Evolutionary conservation across 2,888 invertebrate species (phyloP), one percentile per base, ranked within the genome.

Genomic region (Amphimallon solstitiale): DNA sequence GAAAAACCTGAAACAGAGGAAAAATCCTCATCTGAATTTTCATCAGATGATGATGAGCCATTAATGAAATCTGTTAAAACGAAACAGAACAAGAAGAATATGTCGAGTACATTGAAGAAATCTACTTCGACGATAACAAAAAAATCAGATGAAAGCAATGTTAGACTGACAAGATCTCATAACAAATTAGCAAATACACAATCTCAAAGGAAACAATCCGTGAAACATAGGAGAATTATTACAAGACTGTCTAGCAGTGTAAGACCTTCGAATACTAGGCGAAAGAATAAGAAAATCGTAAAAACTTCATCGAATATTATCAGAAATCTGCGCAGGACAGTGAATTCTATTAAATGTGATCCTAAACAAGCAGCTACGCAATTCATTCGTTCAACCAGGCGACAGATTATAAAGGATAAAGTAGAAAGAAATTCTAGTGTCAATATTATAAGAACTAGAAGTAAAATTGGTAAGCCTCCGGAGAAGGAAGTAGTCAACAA

Each of bases 41-140:
- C 86, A 5, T 86, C 86, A 1, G 86, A 86, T 61, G 86, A 86
- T 72, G 85, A 86, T 70, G 83, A 85, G 72, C 86, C 86, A 1
- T 75, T 86, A 17, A 60, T 68, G 60, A 74, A 75, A 66, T 61
- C 68, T 40, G 69, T 66, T 37, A 63, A 67, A 68, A 76, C 72
- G 29, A 74, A 74, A 70, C 23, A 72, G 35, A 63, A 64, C 52
- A 52, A 59, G 1, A 70, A 72, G 19, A 73, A 74, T 10, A 10
- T 38, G 9, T 10, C 21, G 34, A 51, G 21, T 19, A 12, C 37
- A 7, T 4, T 14, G 14, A 49, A 62, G n/a, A 62, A 51, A 29
- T 49, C 19, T n/a, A 4, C 43, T 43, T 9, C 45, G 5, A 29
- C 9, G 29, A 29, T 9, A 7, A 4, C 9, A 29, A 40, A 21